Conservation (phyloP, 2,113 vertebrate genomes). For the Psettodes erumei region DNA sequence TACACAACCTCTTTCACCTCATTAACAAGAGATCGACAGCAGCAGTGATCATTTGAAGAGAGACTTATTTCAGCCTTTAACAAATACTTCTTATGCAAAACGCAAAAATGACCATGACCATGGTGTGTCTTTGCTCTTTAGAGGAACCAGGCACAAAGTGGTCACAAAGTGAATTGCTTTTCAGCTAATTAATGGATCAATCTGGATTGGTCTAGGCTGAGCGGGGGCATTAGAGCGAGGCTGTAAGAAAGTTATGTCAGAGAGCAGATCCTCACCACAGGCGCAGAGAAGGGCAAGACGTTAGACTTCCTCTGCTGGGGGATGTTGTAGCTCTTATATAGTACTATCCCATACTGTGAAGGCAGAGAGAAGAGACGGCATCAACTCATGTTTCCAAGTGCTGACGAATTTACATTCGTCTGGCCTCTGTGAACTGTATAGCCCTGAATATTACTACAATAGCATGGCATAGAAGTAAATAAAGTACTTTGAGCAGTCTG, state of each 20-base stretch:
- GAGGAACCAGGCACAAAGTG: neutral
- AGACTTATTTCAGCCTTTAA: conserved; percentile 18
- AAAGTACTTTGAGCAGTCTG: conserved; percentile 93
- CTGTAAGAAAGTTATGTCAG: conserved; percentile 41
- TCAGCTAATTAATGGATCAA: conserved; percentile 52
- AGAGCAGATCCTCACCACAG: conserved; percentile 86
- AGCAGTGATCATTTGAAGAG: neutral
- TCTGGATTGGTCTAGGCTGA: conserved; percentile 39
- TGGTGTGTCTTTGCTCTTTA: conserved; percentile 1
- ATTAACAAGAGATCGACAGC: conserved; percentile 17
- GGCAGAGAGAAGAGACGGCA: conserved; percentile 33
- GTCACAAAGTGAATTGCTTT: conserved; percentile 21
- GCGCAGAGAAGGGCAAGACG: conserved; percentile 87
- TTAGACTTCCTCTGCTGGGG: conserved; percentile 89
- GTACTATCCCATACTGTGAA: conserved; percentile 89
- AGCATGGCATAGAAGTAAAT: neutral
- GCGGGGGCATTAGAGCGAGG: conserved; percentile 32
- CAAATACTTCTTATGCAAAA: conserved; percentile 1
- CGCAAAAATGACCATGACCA: neutral
- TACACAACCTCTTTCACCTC: neutral
- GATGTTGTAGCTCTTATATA: conserved; percentile 93
- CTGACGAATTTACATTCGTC: neutral
- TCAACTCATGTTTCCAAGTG: neutral
- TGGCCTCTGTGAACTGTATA: neutral
- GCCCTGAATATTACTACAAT: neutral